phyloP scores from a whole-genome alignment of 2,888 invertebrate species.

The Xylota sylvarum region DNA sequence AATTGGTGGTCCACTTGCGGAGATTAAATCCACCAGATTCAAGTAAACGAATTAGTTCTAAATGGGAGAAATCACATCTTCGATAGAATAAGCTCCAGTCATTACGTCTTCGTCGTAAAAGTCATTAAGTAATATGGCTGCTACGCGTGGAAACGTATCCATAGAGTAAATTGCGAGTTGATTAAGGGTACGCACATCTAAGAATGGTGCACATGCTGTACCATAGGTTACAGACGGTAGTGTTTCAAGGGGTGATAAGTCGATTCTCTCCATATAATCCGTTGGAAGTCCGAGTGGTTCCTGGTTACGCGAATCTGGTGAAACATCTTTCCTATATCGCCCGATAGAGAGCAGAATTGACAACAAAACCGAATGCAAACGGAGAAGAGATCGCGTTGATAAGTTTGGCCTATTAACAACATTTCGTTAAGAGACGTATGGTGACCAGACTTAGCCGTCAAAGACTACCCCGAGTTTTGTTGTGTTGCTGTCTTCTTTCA shows the following conservation, averaged over 20 bases:
- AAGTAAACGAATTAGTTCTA: not conserved
- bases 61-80: constrained; percentile 11
- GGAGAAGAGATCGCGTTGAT: constrained; percentile 53
- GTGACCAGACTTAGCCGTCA: constrained; percentile 6
- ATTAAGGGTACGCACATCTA: constrained; percentile 72
- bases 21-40: constrained; percentile 4
- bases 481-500: constrained; percentile 47
- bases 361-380: constrained; percentile 55
- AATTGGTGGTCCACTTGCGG: constrained; percentile 47
- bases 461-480: not conserved
- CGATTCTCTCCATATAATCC: constrained; percentile 61
- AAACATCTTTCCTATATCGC: constrained; percentile 64
- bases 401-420: constrained; percentile 38
- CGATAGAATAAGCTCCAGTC: constrained; percentile 56
- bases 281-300: constrained; percentile 57
- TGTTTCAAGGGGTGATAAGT: constrained; percentile 32
- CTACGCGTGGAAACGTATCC: constrained; percentile 61
- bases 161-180: constrained; percentile 70
- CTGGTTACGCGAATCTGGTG: constrained; percentile 45
- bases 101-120: constrained; percentile 46
- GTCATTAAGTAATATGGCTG: constrained; percentile 42
- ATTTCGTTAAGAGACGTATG: constrained; percentile 51
- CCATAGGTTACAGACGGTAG: constrained; percentile 25
- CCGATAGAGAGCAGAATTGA: constrained; percentile 22
- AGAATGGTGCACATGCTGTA: constrained; percentile 56